Evolutionary conservation across 1,140 invertebrate species (phyloP).

Genomic region (Plodia interpunctella): DNA sequence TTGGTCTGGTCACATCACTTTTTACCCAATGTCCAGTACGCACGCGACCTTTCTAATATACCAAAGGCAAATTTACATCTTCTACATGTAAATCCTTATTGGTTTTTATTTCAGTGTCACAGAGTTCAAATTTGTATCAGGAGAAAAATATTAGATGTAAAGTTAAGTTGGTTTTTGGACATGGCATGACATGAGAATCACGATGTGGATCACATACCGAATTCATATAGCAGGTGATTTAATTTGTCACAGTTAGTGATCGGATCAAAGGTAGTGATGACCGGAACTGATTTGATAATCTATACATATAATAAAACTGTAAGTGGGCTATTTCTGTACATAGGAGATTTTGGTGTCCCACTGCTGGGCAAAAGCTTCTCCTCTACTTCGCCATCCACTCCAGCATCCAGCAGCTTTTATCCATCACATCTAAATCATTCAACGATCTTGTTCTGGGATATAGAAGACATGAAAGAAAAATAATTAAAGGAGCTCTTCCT

Average conservation of each 20-base stretch:
- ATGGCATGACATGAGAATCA: conserved; percentile 26
- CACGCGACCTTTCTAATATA: conserved; percentile 39
- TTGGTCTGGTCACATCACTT: conserved; percentile 36
- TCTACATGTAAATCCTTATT: conserved; percentile 10
- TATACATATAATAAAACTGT: too few species aligned
- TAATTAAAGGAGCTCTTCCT: too few species aligned
- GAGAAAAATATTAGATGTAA: neutral
- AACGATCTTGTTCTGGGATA: too few species aligned
- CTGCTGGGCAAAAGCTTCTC: too few species aligned
- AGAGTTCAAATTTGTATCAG: conserved; percentile 15
- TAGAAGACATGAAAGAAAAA: too few species aligned
- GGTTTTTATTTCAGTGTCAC: neutral
- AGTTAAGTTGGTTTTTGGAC: conserved; percentile 6
- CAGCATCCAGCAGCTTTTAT: too few species aligned
- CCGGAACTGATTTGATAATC: neutral
- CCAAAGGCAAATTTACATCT: conserved; percentile 11
- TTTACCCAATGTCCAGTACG: conserved; percentile 27
- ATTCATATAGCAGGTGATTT: conserved; percentile 23
- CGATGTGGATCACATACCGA: conserved; percentile 24
- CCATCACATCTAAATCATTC: too few species aligned
- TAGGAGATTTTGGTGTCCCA: too few species aligned
- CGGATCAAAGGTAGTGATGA: neutral
- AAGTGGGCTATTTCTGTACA: too few species aligned
- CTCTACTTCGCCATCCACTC: too few species aligned
- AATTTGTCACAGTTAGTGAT: conserved; percentile 13